Evolutionary conservation across 2,113 vertebrate genomes (phyloP), one percentile per base, ranked within the genome.

Genomic region (Nymphicus hollandicus): DNA sequence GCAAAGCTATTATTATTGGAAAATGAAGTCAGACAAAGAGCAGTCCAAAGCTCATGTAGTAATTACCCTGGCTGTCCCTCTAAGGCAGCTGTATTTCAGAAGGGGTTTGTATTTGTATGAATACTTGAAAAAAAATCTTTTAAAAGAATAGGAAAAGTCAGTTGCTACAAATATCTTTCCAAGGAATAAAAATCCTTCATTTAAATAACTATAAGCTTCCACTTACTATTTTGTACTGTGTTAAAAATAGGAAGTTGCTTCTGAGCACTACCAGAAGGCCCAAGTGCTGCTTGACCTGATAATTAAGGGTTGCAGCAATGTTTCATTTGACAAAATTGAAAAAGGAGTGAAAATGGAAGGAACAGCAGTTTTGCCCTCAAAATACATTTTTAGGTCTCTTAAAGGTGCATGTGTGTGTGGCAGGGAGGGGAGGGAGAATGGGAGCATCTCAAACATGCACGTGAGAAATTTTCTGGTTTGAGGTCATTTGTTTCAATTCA

Each of bases 391-490:
- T 35, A n/a, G 7, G 31, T 70, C 87, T 86, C 81, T 70, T 78
- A 17, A 46, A 61, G 14, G 44, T 44, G 17, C 23, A 14, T 4
- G 3, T 33, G 7, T 47, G 35, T 1, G 0, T 18, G n/a, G 24
- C 7, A 41, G 6, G 9, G 5, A 11, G 12, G 49, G 24, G 5
- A 41, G 11, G 7, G 5, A 11, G 12, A 49, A 4, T 3, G 2
- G 18, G 10, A 88, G 3, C 35, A 64, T 39, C 66, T 80, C 79
- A 77, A 52, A 80, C 8, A 43, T 2, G 46, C 55, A 41, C 6
- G 16, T 29, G 41, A 64, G 44, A 52, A 76, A 31, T 76, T 39
- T 44, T 86, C 33, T 64, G 17, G 3, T 46, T 77, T 84, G 55
- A n/a, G 25, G n/a, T 27, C 0, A 41, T 28, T 49, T 47, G 24